Percentiles rank a stretch among this genome's conserved stretches.
These are phyloP conservation scores for Rhamphomyia laevipes DNA, from an alignment of 2,888 invertebrate genomes.

Conservation along the genomic window DNA sequence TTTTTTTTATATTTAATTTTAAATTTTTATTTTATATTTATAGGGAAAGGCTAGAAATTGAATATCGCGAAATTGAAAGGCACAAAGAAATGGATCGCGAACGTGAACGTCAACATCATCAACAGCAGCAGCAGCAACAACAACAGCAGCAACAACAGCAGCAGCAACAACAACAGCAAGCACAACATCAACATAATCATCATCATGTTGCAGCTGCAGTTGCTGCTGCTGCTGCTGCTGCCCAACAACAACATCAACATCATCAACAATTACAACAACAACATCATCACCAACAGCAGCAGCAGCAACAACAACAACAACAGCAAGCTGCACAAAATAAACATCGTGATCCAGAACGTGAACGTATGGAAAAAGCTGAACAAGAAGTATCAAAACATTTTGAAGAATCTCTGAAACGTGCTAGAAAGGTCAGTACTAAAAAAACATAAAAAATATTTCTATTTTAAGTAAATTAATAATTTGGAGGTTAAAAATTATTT, in stretches of 20 bases:
- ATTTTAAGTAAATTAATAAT: too few species aligned
- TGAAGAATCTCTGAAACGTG: slow-evolving; percentile 57
- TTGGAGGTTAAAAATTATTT: too few species aligned
- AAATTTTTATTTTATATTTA: background rate
- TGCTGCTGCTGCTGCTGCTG: background rate
- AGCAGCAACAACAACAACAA: background rate
- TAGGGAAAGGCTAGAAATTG: background rate
- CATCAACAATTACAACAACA: background rate
- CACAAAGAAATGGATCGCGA: slow-evolving; percentile 2
- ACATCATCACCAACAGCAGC: background rate
- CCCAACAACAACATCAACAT: background rate
- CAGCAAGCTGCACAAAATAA: background rate
- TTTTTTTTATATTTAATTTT: too few species aligned
- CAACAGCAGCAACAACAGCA: slow-evolving; percentile 1
- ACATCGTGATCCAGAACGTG: slow-evolving; percentile 22
- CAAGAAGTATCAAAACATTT: slow-evolving; percentile 78
- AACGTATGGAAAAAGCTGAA: slow-evolving; percentile 44
- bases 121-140: slow-evolving; percentile 2
- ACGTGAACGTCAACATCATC: slow-evolving; percentile 1
- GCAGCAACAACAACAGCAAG: slow-evolving; percentile 4
- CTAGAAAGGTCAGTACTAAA: background rate
- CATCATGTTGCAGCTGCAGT: background rate
- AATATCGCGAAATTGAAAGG: slow-evolving; percentile 1
- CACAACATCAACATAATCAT: background rate
- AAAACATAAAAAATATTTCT: too few species aligned